These are phyloP conservation scores for Erpetoichthys calabaricus DNA, from an alignment of 2,797 vertebrate species.

Conservation along the genomic window DNA sequence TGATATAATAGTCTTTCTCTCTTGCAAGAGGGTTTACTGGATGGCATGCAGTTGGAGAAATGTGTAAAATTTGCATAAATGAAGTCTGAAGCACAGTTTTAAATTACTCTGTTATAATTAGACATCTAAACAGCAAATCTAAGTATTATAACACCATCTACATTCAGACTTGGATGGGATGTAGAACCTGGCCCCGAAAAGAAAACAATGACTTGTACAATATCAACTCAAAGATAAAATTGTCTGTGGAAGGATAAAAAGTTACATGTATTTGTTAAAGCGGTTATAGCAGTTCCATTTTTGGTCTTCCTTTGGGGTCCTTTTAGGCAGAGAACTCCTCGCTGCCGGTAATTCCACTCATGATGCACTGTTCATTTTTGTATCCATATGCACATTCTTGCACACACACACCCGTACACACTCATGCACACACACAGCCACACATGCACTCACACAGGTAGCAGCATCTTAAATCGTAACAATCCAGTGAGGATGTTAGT, in stretches of 20 bases:
- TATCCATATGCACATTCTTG: slow-evolving; percentile 48
- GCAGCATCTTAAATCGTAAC: slow-evolving; percentile 70
- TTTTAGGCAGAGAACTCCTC: slow-evolving; percentile 18
- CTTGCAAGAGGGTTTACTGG: slow-evolving; percentile 16
- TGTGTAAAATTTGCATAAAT: slow-evolving; percentile 23
- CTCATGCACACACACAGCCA: slow-evolving; percentile 50
- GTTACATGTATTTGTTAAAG: not conserved
- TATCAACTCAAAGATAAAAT: slow-evolving; percentile 26
- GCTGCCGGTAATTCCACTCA: slow-evolving; percentile 24
- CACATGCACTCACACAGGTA: slow-evolving; percentile 63
- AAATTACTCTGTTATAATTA: slow-evolving; percentile 13
- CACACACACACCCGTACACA: slow-evolving; percentile 50
- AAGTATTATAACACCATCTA: slow-evolving; percentile 57
- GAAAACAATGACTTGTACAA: slow-evolving; percentile 42
- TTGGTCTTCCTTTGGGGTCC: not conserved
- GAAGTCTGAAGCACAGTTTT: slow-evolving; percentile 25
- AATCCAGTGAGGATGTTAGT: slow-evolving; percentile 52
- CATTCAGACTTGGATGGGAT: slow-evolving; percentile 52
- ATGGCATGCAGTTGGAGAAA: slow-evolving; percentile 28
- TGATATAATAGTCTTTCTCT: slow-evolving; percentile 15
- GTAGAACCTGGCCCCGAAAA: slow-evolving; percentile 45
- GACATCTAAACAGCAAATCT: slow-evolving; percentile 51
- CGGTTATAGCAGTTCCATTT: not conserved
- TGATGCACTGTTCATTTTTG: slow-evolving; percentile 34
- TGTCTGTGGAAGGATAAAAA: not conserved